phyloP scores from a whole-genome alignment of 2,113 vertebrate species.

The Sphaerodactylus townsendi region DNA sequence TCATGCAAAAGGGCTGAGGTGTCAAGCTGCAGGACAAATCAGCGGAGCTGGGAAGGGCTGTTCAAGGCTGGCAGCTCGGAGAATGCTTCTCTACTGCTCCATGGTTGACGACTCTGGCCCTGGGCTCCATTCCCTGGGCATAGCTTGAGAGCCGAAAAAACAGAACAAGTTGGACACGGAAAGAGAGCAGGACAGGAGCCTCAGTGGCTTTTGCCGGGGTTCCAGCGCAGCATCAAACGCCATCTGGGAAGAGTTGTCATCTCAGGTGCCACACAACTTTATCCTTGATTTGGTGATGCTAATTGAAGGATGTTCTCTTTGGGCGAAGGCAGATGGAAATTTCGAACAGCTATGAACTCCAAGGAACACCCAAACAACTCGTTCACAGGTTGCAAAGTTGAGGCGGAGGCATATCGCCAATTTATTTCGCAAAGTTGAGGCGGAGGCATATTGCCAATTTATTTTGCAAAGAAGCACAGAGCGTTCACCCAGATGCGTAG shows the following conservation, averaged over 20 bases:
- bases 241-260: neutral
- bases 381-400: too few relatives aligned
- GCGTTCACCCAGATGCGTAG: too few relatives aligned
- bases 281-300: neutral
- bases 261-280: neutral
- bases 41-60: conserved; percentile 34
- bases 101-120: conserved; percentile 30
- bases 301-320: too few relatives aligned
- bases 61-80: conserved; percentile 27
- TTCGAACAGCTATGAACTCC: too few relatives aligned
- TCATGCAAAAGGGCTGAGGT: conserved; percentile 27
- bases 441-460: too few relatives aligned
- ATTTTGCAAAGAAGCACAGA: too few relatives aligned
- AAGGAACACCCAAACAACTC: too few relatives aligned
- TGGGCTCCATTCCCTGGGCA: neutral
- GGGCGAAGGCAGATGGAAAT: too few relatives aligned
- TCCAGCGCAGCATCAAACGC: neutral
- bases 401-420: too few relatives aligned
- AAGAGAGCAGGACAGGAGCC: neutral
- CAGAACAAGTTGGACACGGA: neutral
- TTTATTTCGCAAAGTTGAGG: too few relatives aligned
- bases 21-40: conserved; percentile 30
- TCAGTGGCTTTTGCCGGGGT: neutral
- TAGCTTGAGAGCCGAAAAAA: neutral
- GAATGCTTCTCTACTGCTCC: conserved; percentile 26